A percentile compares a stretch with the other conserved stretches of the same genome.
phyloP scores from a whole-genome alignment of 2,797 vertebrate genomes.

The Trichosurus vulpecula region DNA sequence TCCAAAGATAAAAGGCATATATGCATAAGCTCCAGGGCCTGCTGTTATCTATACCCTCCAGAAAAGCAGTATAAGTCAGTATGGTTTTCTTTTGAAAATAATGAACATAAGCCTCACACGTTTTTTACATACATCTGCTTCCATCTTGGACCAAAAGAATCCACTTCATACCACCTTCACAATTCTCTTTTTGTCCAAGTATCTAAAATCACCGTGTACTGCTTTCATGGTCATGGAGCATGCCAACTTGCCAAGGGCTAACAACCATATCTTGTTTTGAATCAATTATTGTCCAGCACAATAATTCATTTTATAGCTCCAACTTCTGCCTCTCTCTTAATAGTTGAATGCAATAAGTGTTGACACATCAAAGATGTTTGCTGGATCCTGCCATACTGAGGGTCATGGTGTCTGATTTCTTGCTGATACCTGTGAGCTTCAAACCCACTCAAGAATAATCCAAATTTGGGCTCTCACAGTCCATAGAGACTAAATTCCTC shows the following conservation, averaged over 20 bases:
- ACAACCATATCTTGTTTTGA: slow-evolving; percentile 1
- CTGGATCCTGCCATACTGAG: not conserved
- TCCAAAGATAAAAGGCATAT: not conserved
- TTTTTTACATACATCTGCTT: not conserved
- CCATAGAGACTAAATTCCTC: not conserved
- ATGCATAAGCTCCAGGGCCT: not conserved
- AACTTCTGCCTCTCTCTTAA: not conserved
- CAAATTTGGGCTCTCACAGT: not conserved
- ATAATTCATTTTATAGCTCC: not conserved
- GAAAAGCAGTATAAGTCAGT: not conserved
- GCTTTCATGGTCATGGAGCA: not conserved
- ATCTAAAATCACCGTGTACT: not conserved
- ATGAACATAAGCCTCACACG: not conserved
- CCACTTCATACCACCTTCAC: not conserved
- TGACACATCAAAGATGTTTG: not conserved
- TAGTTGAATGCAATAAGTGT: not conserved
- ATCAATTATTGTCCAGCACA: not conserved
- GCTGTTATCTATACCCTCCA: not conserved
- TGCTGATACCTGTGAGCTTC: not conserved
- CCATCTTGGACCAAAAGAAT: not conserved
- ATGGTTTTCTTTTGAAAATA: not conserved
- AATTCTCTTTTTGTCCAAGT: not conserved
- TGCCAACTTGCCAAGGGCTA: not conserved
- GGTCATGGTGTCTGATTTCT: not conserved
- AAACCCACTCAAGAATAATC: not conserved